Evolutionary conservation across 2,888 invertebrate species (phyloP), one percentile per base, ranked within the genome.

Genomic region (Cephus pulcher): DNA sequence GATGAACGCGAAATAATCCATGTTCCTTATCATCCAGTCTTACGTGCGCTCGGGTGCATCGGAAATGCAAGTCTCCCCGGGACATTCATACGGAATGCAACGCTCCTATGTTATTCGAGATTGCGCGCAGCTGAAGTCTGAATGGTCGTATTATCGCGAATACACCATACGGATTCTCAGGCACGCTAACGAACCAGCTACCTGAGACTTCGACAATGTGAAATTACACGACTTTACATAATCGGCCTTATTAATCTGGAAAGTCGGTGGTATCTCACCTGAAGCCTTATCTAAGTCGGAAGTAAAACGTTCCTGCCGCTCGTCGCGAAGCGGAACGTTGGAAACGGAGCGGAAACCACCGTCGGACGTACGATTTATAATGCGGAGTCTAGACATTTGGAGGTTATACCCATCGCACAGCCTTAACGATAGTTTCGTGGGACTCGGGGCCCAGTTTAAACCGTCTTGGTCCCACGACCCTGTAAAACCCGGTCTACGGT

Each of bases 171-270:
- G 35, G 37, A 32, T 75, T 75, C 75, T 32, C 75, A 75, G 56
- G 75, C n/a, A 12, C 75, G 40, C 56, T 74, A 74, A 77, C 74
- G 34, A 74, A 56, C 9, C 6, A 56, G 56, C 56, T 56, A 23
- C 56, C 56, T 73, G 76, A 69, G 75, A 73, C 74, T 75, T 74
- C 82, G 69, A 85, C 84, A 85, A 85, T 82, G 74, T 83, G 82
- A 85, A 87, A 88, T 89, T 88, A 88, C 88, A 86, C 86, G 85
- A 86, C 86, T 88, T 87, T 86, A 84, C 83, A 81, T 83, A 86
- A 89, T 89, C 89, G 85, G 78, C 81, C 86, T 89, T 89, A 89
- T 89, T 89, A 88, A 89, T 89, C 89, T 86, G 80, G 81, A 86
- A 86, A 88, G 83, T 84, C 80, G 84, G 85, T 83, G 84, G 83